phyloP scores from a whole-genome alignment of 92 coral and sea anemone species.

The Actinostola sp. region DNA sequence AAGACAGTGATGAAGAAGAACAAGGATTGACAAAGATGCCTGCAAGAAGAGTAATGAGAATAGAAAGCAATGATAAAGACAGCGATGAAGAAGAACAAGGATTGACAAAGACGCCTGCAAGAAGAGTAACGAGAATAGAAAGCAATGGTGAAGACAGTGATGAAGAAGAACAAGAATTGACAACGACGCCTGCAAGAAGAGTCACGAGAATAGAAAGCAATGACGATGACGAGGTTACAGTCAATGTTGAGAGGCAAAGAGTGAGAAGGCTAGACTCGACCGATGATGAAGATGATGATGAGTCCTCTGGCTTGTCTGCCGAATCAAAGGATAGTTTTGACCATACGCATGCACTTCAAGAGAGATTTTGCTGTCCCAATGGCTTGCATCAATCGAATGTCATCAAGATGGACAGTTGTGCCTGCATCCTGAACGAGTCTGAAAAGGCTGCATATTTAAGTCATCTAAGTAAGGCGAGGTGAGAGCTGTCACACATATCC shows the following conservation, averaged over 20 bases:
- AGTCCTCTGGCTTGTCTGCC: slow-evolving; percentile 4
- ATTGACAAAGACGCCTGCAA: neutral
- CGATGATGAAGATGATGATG: slow-evolving; percentile 24
- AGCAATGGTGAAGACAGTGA: slow-evolving; percentile 22
- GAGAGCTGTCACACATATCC: neutral
- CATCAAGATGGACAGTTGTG: slow-evolving; percentile 41
- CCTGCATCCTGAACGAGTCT: slow-evolving; percentile 29
- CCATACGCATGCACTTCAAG: neutral
- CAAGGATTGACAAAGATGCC: no score
- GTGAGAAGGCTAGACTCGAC: slow-evolving; percentile 24
- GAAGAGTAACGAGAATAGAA: slow-evolving; percentile 1
- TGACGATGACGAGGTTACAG: neutral
- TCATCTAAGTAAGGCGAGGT: slow-evolving; percentile 27
- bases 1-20: slow-evolving; percentile 18
- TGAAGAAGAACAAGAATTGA: neutral
- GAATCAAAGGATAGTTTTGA: slow-evolving; percentile 16
- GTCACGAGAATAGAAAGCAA: neutral
- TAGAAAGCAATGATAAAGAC: neutral
- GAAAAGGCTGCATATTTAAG: slow-evolving; percentile 19
- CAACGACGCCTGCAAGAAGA: neutral
- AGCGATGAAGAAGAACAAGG: neutral
- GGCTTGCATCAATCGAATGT: slow-evolving; percentile 36
- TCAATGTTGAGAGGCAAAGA: neutral
- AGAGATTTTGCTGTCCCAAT: slow-evolving; percentile 34
- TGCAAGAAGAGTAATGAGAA: no score